Conservation (phyloP, 2,888 invertebrate genomes). For the Falcaria lacertinaria region DNA sequence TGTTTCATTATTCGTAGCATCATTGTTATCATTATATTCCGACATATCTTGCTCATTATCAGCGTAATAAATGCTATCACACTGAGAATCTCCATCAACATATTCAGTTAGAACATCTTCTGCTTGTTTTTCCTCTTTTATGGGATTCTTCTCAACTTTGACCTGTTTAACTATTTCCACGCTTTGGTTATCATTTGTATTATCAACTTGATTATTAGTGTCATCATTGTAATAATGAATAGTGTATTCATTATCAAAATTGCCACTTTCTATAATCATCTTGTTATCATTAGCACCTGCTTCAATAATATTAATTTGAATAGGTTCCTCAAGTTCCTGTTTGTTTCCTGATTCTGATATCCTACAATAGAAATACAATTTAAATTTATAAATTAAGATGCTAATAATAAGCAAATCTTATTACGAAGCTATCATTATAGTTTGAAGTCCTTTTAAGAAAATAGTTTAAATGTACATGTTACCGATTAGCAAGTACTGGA, state of each 20-base stretch:
- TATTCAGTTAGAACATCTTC: conserved; percentile 11
- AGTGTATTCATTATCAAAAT: conserved; percentile 6
- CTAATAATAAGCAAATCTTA: too few relatives aligned
- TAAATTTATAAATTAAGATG: too few relatives aligned
- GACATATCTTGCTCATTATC: background rate
- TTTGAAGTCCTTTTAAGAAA: too few relatives aligned
- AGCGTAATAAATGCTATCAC: conserved; percentile 5
- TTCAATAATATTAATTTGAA: background rate
- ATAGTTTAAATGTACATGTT: background rate
- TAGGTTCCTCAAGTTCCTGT: background rate
- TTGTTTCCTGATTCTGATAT: background rate
- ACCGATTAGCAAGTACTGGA: background rate
- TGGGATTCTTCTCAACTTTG: background rate
- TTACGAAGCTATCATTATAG: too few relatives aligned
- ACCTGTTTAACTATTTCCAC: background rate
- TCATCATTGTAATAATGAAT: conserved; percentile 15
- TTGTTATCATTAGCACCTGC: background rate
- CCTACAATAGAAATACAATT: background rate
- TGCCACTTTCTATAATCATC: background rate
- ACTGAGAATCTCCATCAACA: conserved; percentile 6
- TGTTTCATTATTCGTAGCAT: background rate
- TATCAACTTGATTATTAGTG: background rate
- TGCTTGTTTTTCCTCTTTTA: conserved; percentile 1
- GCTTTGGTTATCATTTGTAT: background rate
- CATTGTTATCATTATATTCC: background rate